phyloP scores from a whole-genome alignment of 2,113 vertebrate species.

The Argyrosomus japonicus region DNA sequence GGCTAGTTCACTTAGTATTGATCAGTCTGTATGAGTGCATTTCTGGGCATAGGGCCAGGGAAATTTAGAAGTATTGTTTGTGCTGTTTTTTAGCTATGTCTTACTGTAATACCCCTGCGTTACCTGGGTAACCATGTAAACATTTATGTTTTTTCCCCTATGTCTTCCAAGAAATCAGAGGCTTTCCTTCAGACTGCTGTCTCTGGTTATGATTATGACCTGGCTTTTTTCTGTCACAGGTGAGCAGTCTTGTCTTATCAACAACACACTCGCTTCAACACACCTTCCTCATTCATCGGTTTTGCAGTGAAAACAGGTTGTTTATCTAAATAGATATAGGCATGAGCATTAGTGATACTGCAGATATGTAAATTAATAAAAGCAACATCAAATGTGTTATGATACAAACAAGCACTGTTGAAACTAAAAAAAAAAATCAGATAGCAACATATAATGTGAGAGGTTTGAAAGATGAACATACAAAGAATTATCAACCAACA shows the following conservation, averaged over 20 bases:
- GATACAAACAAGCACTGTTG: neutral
- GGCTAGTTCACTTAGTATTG: neutral
- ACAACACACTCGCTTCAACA: neutral
- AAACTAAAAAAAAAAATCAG: neutral
- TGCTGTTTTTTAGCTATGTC: neutral
- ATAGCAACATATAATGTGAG: neutral
- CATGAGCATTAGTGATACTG: too few species aligned
- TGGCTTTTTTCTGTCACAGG: neutral
- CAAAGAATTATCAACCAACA: neutral
- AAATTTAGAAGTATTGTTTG: neutral
- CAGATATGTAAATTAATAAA: neutral
- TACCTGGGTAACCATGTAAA: neutral
- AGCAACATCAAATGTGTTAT: neutral
- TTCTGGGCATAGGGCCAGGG: neutral
- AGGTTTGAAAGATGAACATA: neutral
- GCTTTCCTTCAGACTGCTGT: rapidly evolving
- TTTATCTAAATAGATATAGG: too few species aligned
- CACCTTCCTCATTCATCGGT: neutral
- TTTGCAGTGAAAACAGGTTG: too few species aligned
- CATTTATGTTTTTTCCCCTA: neutral
- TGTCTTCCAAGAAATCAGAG: constrained; percentile 9
- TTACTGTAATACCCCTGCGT: neutral
- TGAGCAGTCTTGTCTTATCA: constrained; percentile 22
- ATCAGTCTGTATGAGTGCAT: neutral
- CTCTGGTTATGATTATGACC: neutral